A percentile compares a stretch with the other conserved stretches of the same genome.
These are phyloP conservation scores for Balearica regulorum DNA, from an alignment of 2,797 vertebrate species.

Conservation along the genomic window DNA sequence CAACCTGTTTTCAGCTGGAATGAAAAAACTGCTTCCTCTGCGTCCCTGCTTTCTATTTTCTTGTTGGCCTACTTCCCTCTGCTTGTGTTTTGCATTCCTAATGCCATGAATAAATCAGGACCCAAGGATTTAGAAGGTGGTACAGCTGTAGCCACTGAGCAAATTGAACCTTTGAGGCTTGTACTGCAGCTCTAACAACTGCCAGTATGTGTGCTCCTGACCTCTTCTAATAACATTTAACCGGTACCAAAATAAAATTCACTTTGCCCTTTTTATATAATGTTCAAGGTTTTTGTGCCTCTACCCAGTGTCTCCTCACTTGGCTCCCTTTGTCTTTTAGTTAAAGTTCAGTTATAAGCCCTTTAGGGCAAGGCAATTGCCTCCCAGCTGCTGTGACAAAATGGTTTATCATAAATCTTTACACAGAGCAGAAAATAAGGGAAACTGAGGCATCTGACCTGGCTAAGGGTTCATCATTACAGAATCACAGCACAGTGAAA, in stretches of 20 bases:
- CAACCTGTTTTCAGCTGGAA: constrained; percentile 60
- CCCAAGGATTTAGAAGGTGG: constrained; percentile 60
- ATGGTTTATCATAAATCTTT: not conserved
- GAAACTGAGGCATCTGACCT: not conserved
- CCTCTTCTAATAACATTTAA: not conserved
- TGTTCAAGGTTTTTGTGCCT: not conserved
- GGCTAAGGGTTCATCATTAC: not conserved
- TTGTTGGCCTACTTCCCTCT: constrained; percentile 65
- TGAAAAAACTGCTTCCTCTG: constrained; percentile 53
- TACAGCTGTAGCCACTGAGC: constrained; percentile 62
- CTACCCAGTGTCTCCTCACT: not conserved
- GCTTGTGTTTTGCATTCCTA: constrained; percentile 66
- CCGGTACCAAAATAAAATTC: not conserved
- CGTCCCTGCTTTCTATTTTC: constrained; percentile 50
- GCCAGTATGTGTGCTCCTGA: not conserved
- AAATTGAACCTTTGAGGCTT: constrained; percentile 35
- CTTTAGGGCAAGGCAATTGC: not conserved
- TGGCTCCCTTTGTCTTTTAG: not conserved
- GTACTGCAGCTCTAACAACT: constrained; percentile 1
- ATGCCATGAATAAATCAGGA: constrained; percentile 67
- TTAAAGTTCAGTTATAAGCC: not conserved
- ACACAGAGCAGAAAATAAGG: not conserved
- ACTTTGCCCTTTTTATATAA: not conserved
- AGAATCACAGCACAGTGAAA: not conserved
- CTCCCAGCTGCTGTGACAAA: not conserved